Conservation (phyloP, 1,140 invertebrate genomes). For the Caenorhabditis latens region DNA sequence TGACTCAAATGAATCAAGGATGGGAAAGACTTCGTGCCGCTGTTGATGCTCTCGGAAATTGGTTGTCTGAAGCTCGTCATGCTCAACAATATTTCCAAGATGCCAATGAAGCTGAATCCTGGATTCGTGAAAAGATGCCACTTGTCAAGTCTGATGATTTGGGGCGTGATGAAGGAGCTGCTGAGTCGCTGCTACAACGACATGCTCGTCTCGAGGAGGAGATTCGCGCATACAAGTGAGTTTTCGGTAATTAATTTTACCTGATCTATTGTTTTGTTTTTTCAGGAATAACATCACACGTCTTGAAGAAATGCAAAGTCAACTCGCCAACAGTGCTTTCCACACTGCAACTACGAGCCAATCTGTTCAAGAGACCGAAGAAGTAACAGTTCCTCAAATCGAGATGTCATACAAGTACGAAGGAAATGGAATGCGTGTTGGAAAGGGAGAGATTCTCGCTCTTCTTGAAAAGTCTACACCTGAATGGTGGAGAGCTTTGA, state of each 20-base stretch:
- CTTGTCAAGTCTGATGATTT: conserved; percentile 89
- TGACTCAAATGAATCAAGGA: conserved; percentile 85
- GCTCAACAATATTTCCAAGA: conserved; percentile 82
- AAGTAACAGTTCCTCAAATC: conserved; percentile 87
- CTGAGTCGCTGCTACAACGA: conserved; percentile 81
- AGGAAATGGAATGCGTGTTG: conserved; percentile 92
- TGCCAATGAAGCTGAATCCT: conserved; percentile 96
- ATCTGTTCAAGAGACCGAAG: conserved; percentile 82
- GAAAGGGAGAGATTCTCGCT: conserved; percentile 92
- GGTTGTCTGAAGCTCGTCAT: conserved; percentile 92
- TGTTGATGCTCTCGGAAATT: conserved; percentile 86
- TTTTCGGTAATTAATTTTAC: neutral
- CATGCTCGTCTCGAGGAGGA: conserved; percentile 91
- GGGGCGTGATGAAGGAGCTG: conserved; percentile 89
- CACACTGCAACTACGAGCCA: conserved; percentile 80
- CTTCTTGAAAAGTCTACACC: conserved; percentile 93
- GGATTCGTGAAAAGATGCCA: conserved; percentile 92
- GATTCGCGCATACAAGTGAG: conserved; percentile 87
- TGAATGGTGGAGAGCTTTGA: conserved; percentile 98
- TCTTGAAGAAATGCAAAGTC: conserved; percentile 87
- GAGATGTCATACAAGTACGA: conserved; percentile 88
- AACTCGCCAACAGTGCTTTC: conserved; percentile 83
- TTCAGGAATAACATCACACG: conserved; percentile 85
- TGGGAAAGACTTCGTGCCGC: conserved; percentile 89
- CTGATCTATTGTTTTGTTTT: conserved; percentile 3